Conservation (phyloP, 2,113 vertebrate genomes). For the Silurus glanis region DNA sequence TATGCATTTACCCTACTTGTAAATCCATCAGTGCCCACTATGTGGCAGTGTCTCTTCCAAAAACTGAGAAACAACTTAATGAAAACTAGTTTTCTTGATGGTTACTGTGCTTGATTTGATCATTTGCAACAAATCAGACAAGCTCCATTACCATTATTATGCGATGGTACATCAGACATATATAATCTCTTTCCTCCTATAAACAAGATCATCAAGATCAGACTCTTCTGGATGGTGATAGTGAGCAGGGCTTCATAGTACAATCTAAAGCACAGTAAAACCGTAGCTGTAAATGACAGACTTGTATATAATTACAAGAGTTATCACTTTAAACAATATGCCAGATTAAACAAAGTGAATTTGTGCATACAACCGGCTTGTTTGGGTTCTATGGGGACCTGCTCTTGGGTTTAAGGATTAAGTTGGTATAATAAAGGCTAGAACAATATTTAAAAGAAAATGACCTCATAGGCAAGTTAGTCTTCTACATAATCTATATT, state of each 20-base stretch:
- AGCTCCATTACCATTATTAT: neutral
- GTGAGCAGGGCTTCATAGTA: neutral
- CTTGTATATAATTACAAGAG: neutral
- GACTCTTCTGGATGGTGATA: neutral
- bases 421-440: neutral
- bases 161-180: neutral
- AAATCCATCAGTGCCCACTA: constrained; percentile 4
- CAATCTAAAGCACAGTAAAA: neutral
- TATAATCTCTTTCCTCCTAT: neutral
- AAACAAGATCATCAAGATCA: neutral
- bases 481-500: neutral
- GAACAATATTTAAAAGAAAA: neutral
- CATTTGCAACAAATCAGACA: neutral
- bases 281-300: neutral
- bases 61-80: neutral
- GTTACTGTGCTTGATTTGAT: neutral
- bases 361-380: constrained; percentile 6
- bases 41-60: constrained; percentile 32
- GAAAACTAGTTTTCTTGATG: neutral
- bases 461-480: neutral
- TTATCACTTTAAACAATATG: neutral
- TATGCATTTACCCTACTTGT: neutral
- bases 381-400: constrained; percentile 4
- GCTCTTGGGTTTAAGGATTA: neutral
- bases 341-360: neutral